phyloP scores from a whole-genome alignment of 2,888 invertebrate genomes.

The Congeria kusceri region DNA sequence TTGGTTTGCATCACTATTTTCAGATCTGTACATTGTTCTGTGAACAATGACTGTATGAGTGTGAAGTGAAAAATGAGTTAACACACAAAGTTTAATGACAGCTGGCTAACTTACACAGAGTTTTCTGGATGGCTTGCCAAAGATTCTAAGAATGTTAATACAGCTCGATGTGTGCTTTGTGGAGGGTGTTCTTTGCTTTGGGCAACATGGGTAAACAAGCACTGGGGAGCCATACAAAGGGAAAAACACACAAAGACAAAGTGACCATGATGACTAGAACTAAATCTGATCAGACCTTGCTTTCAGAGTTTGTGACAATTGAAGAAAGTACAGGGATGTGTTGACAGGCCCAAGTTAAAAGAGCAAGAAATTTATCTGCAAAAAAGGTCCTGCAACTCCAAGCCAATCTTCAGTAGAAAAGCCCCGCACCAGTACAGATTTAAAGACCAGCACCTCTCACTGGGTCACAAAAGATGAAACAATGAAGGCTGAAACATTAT shows the following conservation, averaged over 20 bases:
- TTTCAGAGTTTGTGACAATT: slow-evolving; percentile 21
- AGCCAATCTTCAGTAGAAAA: neutral
- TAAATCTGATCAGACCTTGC: slow-evolving; percentile 26
- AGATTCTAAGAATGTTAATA: neutral
- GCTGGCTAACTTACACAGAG: neutral
- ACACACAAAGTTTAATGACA: neutral
- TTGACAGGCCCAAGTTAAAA: slow-evolving; percentile 9
- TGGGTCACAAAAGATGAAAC: slow-evolving; percentile 26
- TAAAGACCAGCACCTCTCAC: slow-evolving; percentile 11
- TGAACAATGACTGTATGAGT: no score
- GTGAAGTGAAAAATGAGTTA: neutral
- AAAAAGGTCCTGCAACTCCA: slow-evolving; percentile 7
- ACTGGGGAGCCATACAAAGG: slow-evolving; percentile 32
- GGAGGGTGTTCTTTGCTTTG: neutral
- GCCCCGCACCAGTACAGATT: slow-evolving; percentile 9
- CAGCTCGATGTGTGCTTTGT: neutral
- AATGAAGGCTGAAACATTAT: slow-evolving; percentile 22
- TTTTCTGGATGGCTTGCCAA: neutral
- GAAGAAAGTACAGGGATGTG: neutral
- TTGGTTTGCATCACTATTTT: no score
- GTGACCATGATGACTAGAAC: slow-evolving; percentile 5
- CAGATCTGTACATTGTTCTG: no score
- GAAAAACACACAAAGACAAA: slow-evolving; percentile 29
- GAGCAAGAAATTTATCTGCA: neutral
- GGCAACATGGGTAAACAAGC: slow-evolving; percentile 36